phyloP scores from a whole-genome alignment of 1,140 invertebrate genomes.

The Meloidogyne hapla region DNA sequence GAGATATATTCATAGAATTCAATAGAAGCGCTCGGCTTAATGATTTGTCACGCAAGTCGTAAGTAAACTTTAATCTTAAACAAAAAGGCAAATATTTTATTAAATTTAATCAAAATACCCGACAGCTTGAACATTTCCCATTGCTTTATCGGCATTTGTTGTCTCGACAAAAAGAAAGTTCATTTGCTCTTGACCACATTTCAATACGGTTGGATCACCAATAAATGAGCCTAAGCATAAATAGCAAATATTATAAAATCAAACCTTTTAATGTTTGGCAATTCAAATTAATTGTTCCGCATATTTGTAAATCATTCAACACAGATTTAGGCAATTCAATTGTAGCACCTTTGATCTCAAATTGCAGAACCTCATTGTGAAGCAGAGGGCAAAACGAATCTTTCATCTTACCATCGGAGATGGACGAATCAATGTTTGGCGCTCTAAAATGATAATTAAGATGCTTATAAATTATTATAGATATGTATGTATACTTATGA shows the following conservation, averaged over 20 bases:
- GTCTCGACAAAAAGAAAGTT: constrained; percentile 37
- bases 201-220: constrained; percentile 31
- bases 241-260: not conserved
- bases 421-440: constrained; percentile 38
- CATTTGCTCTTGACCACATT: constrained; percentile 38
- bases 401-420: not conserved
- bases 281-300: constrained; percentile 33
- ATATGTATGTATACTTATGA: not conserved
- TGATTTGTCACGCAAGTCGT: constrained; percentile 43
- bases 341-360: constrained; percentile 25
- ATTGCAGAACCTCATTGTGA: constrained; percentile 36
- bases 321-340: constrained; percentile 47
- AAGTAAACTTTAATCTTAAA: constrained; percentile 31
- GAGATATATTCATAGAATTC: constrained; percentile 11
- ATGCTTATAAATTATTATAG: not conserved
- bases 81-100: not conserved
- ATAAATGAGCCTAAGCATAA: constrained; percentile 41
- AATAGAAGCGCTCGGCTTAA: constrained; percentile 19
- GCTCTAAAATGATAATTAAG: too few species aligned
- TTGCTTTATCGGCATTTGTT: constrained; percentile 17
- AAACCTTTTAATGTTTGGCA: constrained; percentile 39
- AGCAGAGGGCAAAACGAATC: constrained; percentile 19
- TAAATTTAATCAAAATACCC: not conserved
- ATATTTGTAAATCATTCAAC: constrained; percentile 21
- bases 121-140: constrained; percentile 28